These are phyloP conservation scores for Aphrocallistes beatrix DNA, from an alignment of 37 sponge, comb jelly and placozoan species.

Conservation along the genomic window DNA sequence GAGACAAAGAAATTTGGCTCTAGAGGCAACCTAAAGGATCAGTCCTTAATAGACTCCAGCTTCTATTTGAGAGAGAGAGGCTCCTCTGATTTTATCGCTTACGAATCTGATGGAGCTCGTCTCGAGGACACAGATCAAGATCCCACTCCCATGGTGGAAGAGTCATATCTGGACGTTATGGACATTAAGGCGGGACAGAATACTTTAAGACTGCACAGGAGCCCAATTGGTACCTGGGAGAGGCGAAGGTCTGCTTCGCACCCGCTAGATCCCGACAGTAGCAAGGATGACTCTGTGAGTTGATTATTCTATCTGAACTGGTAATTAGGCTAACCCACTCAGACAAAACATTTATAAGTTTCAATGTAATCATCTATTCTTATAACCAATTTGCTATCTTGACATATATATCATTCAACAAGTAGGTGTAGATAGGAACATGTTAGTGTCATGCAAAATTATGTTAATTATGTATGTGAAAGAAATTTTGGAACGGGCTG, in stretches of 20 bases:
- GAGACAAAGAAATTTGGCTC: neutral
- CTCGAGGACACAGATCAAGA: neutral
- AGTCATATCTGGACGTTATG: constrained; percentile 7
- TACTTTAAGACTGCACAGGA: neutral
- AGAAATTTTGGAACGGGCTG: no score
- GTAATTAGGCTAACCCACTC: no score
- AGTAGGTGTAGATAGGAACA: no score
- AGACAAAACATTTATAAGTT: no score
- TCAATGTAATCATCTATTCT: no score
- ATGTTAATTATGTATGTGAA: no score
- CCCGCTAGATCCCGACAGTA: neutral
- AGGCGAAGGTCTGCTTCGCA: neutral
- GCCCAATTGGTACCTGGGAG: neutral
- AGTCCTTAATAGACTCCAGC: neutral
- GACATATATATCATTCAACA: no score
- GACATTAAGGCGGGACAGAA: neutral
- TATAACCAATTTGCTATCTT: no score
- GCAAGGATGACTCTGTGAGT: neutral
- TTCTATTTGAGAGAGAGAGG: neutral
- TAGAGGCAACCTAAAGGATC: neutral
- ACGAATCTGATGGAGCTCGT: neutral
- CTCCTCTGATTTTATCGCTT: neutral
- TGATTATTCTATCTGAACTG: no score
- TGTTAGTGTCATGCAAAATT: no score
- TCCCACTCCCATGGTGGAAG: constrained; percentile 2